These are phyloP conservation scores for Volucella inanis DNA, from an alignment of 2,888 invertebrate genomes.

Conservation along the genomic window DNA sequence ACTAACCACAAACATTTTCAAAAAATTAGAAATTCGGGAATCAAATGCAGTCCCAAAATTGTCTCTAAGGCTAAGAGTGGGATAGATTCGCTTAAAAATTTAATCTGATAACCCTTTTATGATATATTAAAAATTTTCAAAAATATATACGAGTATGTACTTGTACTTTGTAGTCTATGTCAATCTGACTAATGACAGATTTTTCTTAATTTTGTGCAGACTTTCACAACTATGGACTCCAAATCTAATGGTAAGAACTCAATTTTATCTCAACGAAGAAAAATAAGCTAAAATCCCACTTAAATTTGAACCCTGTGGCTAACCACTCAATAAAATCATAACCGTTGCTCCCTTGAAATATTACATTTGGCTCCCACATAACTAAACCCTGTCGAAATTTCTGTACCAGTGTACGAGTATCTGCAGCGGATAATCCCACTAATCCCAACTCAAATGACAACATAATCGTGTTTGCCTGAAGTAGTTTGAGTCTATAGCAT, in stretches of 20 bases:
- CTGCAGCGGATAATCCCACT: constrained; percentile 18
- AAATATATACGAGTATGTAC: no score
- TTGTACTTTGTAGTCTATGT: background rate
- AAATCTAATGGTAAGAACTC: constrained; percentile 38
- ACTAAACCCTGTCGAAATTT: constrained; percentile 48
- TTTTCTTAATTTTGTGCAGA: constrained; percentile 35
- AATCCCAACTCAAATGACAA: constrained; percentile 67
- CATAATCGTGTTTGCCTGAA: constrained; percentile 64
- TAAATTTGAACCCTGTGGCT: constrained; percentile 39
- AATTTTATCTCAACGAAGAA: background rate
- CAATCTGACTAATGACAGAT: constrained; percentile 14
- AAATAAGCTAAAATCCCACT: background rate
- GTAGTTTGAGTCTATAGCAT: constrained; percentile 15
- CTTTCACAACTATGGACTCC: constrained; percentile 11
- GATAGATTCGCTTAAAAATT: no score
- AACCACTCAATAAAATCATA: constrained; percentile 28
- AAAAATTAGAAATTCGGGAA: no score
- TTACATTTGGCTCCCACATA: constrained; percentile 51
- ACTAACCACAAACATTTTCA: no score
- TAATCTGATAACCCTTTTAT: no score
- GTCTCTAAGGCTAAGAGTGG: no score
- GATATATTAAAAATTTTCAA: no score
- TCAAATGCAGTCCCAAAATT: no score
- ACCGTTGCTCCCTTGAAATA: constrained; percentile 15
- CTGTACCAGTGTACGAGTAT: constrained; percentile 9